Percentiles rank a stretch among this genome's conserved stretches.
Conservation (phyloP, 2,797 vertebrate genomes). For the Hirundo rustica region DNA sequence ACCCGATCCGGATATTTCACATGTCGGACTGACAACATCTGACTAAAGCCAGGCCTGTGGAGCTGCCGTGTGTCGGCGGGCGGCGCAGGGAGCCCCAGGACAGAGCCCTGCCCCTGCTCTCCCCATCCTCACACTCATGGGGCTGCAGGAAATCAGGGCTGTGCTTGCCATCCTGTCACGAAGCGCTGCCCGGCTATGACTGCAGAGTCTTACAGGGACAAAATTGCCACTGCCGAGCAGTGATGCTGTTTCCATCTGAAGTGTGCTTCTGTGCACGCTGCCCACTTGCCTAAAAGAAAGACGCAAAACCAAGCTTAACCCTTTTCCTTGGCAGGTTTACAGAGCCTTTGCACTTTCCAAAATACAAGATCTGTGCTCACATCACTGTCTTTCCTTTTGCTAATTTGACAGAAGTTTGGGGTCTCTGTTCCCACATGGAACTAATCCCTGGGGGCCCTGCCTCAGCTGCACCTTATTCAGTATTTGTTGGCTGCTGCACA, state of each 20-base stretch:
- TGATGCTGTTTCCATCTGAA: background rate
- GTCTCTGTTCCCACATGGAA: background rate
- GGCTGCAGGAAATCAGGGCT: background rate
- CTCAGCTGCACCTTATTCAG: background rate
- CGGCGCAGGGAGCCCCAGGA: background rate
- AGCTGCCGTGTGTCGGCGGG: rapidly evolving
- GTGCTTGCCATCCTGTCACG: background rate
- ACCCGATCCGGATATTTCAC: background rate
- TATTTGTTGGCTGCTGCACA: background rate
- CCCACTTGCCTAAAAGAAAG: background rate
- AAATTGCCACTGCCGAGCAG: background rate
- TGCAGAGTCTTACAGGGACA: background rate
- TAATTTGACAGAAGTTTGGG: background rate
- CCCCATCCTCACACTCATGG: too few species aligned
- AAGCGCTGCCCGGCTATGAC: background rate
- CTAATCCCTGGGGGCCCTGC: background rate
- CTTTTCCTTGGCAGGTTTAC: background rate
- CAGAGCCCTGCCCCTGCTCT: background rate
- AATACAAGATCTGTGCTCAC: background rate
- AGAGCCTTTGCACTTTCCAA: background rate
- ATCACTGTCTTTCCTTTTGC: background rate
- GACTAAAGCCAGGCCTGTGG: background rate
- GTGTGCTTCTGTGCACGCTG: background rate
- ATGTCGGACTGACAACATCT: background rate
- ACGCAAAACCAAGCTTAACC: background rate